Evolutionary conservation across 2,888 invertebrate genomes (phyloP).

Genomic region (Melieria omissa): DNA sequence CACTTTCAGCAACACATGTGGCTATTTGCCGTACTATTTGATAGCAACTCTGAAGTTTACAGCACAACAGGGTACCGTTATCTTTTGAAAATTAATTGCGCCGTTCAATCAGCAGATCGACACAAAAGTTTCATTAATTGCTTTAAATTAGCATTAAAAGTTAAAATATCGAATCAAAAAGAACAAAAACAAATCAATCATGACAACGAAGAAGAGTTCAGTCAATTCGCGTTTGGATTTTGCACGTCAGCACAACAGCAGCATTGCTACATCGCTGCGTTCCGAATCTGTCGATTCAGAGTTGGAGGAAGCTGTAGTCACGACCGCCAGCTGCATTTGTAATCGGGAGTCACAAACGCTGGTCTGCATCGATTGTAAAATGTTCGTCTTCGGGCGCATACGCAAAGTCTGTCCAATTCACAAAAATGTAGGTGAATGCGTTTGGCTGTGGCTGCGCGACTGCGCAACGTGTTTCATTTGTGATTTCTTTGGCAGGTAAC

Average conservation of each 20-base stretch:
- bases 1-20: too few species aligned
- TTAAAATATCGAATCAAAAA: not conserved
- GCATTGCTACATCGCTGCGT: not conserved
- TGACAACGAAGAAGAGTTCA: slow-evolving; percentile 13
- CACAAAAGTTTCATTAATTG: not conserved
- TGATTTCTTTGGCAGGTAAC: slow-evolving; percentile 1
- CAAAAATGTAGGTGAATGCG: slow-evolving; percentile 15
- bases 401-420: slow-evolving; percentile 8
- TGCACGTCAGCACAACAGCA: not conserved
- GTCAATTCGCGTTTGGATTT: slow-evolving; percentile 5
- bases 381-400: slow-evolving; percentile 26
- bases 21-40: too few species aligned
- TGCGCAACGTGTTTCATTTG: not conserved
- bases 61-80: too few species aligned
- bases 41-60: too few species aligned
- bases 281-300: too few species aligned
- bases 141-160: not conserved
- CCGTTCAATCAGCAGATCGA: not conserved
- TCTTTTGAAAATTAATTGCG: not conserved
- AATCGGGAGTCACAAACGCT: slow-evolving; percentile 20
- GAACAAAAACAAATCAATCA: not conserved
- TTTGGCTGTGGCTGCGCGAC: not conserved
- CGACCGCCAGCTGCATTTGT: slow-evolving; percentile 10
- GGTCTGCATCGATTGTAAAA: slow-evolving; percentile 26
- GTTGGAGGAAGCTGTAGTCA: too few species aligned